Base-by-base conservation (phyloP, 1,140 invertebrate genomes). In the Zaprionus davidi region DNA sequence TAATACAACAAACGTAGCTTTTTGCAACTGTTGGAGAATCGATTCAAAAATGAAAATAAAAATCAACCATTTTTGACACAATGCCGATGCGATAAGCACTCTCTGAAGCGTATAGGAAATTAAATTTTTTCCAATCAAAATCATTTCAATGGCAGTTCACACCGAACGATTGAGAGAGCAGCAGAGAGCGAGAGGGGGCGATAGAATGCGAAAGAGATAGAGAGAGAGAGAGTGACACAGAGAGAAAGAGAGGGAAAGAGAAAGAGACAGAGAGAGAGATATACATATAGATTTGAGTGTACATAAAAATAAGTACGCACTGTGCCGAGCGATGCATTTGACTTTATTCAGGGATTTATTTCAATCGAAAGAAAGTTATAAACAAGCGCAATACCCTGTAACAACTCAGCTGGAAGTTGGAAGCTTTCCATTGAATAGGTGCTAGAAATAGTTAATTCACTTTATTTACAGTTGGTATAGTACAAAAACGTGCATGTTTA, bases 121-220 rank as follows among this genome's bases (percentile, higher is more conserved):
- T 91, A 91, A 77, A 91, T 91, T 91, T 91, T 91, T 91, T 91
- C 88, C 88, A 91, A 91, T 91, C 88, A 91, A 91, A 82, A 91
- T 85, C 84, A 88, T 91, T 91, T 91, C 83, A 91, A 91, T 85
- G 69, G 81, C 76, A 77, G 79, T 85, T 81, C 81, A 81, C 75
- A 78, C 34, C n/a, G 12, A 58, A 28, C 11, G 31, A 58, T n/a
- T 26, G 26, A 12, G 28, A 15, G 44, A 26, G 36, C 34, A 64
- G 17, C 2, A 24, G 38, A 34, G 20, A 11, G 38, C 46, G 20
- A 57, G 44, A 11, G 44, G 12, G 22, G 11, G 46, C 34, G 68
- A 24, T 31, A 36, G 17, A 51, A 44, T 28, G n/a, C 12, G 71
- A 20, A 28, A 53, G 20, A 57, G 60, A 17, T 26, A 12, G 12